Percentiles rank a stretch among this genome's conserved stretches.
These are phyloP conservation scores for Dryobota labecula DNA, from an alignment of 2,888 invertebrate species.

Conservation along the genomic window DNA sequence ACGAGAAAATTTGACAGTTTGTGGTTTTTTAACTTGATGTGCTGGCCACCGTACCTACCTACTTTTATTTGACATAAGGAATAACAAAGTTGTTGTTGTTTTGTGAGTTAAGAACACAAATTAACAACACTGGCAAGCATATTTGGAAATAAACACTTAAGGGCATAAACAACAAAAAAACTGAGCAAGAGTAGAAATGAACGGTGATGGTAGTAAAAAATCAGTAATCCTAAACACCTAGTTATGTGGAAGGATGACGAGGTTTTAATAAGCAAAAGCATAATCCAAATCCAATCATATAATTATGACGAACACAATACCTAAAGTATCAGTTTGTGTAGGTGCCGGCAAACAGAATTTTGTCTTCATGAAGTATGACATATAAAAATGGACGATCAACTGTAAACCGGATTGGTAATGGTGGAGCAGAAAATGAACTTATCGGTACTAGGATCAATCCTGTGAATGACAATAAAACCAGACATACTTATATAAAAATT, in stretches of 20 bases:
- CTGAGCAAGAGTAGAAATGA: not conserved
- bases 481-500: not conserved
- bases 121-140: not conserved
- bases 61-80: not conserved
- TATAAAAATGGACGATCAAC: slow-evolving; percentile 50
- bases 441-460: not conserved
- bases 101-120: not conserved
- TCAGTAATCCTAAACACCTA: not conserved
- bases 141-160: no score
- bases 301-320: not conserved
- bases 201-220: not conserved
- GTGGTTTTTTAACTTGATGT: no score
- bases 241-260: not conserved
- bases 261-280: not conserved
- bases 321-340: slow-evolving; percentile 32
- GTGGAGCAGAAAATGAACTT: not conserved
- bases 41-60: no score
- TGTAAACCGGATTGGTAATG: slow-evolving; percentile 22
- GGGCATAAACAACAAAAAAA: not conserved
- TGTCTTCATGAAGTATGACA: slow-evolving; percentile 47
- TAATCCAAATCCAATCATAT: not conserved
- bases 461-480: slow-evolving; percentile 20
- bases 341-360: slow-evolving; percentile 50
- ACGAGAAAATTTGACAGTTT: no score
- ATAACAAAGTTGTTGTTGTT: not conserved